Conservation (phyloP, 2,113 vertebrate species). For the Struthidea cinerea region DNA sequence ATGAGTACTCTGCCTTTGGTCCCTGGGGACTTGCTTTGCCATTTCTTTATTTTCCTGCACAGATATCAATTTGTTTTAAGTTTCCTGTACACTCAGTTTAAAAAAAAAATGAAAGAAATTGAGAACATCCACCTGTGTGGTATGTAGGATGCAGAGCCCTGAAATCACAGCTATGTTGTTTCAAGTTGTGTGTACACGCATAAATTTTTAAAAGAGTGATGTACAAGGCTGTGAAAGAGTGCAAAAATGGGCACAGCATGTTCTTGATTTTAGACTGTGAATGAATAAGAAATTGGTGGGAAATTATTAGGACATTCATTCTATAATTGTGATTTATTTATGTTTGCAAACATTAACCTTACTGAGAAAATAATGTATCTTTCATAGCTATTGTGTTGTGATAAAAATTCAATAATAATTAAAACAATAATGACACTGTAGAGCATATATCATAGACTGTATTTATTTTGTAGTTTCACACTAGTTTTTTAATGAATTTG, state of each 20-base stretch:
- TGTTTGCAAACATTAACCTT: neutral
- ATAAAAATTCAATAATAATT: neutral
- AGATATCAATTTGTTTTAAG: neutral
- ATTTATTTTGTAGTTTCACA: neutral
- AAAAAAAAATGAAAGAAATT: neutral
- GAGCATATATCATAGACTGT: neutral
- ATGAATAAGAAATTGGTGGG: neutral
- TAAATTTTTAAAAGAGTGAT: neutral
- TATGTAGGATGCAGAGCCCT: neutral
- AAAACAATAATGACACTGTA: neutral
- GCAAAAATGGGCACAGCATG: neutral
- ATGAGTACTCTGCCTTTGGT: neutral
- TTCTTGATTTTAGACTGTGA: neutral
- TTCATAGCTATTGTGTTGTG: neutral
- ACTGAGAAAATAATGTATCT: neutral
- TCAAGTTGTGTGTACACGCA: rapidly evolving
- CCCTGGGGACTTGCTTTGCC: neutral
- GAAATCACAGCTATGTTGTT: neutral
- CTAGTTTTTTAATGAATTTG: neutral
- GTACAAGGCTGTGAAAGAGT: neutral
- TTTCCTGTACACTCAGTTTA: neutral
- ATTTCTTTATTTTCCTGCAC: neutral
- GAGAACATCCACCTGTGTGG: neutral
- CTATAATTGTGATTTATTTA: neutral
- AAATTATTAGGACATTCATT: neutral